Evolutionary conservation across 2,113 vertebrate species (phyloP), one percentile per base, ranked within the genome.

Genomic region (Etheostoma cragini): DNA sequence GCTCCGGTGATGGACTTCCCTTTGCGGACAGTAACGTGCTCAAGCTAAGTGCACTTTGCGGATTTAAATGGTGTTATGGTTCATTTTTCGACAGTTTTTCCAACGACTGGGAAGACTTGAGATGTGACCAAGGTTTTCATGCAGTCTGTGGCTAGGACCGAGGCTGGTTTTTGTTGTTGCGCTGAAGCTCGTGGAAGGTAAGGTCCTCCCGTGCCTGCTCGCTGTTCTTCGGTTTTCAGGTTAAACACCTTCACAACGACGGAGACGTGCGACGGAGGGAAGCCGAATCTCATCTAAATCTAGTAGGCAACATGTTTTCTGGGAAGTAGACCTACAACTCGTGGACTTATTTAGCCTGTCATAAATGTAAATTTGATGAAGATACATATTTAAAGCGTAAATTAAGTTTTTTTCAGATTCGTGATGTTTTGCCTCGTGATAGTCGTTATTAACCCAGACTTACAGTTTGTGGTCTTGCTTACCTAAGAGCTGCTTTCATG

Each of bases 231-330:
- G 24, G 58, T 57, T 67, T 82, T 69, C 60, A 80, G 52, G 78
- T 85, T 64, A 6, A 74, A 77, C 85, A 81, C 83, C 64, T 86
- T 87, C 35, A 2, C 35, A 69, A 5, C 24, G n/a, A 19, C 12
- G 22, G 22, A 50, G n/a, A 13, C 30, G 30, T 10, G 33, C 38
- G 24, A 26, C 38, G 24, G 42, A 8, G 49, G 15, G 3, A n/a
- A 35, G 16, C 50, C 4, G 14, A 24, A 4, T 64, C 19, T 21
- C 13, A 2, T 14, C 22, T 17, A 19, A 19, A 17, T 30, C 3
- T 16, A 19, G 8, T 21, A 1, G 38, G 38, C 8, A 42, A 42
- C 10, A 42, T 35, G 10, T 11, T 8, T 45, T 8, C 11, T 0
- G 1, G 0, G 16, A 5, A 30, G 5, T 16, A 30, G 30, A 4